These are phyloP conservation scores for Chelonoidis abingdonii DNA, from an alignment of 2,113 vertebrate genomes.

Conservation along the genomic window DNA sequence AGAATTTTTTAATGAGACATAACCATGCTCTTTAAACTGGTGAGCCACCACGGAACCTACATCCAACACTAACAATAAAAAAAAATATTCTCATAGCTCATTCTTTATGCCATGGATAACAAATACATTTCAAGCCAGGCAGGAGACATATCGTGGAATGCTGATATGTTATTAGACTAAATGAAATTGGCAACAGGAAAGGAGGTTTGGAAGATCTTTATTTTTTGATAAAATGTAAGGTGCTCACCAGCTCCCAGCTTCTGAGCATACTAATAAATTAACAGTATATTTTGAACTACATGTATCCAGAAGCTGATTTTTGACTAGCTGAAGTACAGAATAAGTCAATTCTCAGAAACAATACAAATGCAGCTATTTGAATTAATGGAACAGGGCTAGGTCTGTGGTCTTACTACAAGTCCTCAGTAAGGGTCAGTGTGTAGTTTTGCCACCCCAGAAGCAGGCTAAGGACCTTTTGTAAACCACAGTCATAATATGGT, in stretches of 20 bases:
- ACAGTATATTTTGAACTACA: not conserved
- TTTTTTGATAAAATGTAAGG: not conserved
- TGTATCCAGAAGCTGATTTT: not conserved
- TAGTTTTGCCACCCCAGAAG: not conserved
- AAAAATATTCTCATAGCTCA: not conserved
- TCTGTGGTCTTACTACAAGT: not conserved
- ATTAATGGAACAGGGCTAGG: not conserved
- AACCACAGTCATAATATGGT: not conserved
- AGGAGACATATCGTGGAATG: slow-evolving; percentile 6
- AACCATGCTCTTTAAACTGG: not conserved
- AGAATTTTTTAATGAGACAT: not conserved
- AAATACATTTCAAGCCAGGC: not conserved
- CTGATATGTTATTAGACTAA: not conserved
- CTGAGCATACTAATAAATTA: not conserved
- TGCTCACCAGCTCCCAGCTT: not conserved
- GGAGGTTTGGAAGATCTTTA: not conserved
- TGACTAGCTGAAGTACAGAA: not conserved
- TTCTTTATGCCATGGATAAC: not conserved
- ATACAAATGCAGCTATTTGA: not conserved
- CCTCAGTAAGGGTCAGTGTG: not conserved
- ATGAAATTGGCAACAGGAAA: not conserved
- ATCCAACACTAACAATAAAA: not conserved
- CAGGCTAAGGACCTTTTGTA: not conserved
- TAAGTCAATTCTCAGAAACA: not conserved
- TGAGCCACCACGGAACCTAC: not conserved